These are phyloP conservation scores for Triplophysa tibetana DNA, from an alignment of 2,113 vertebrate species.

Conservation along the genomic window DNA sequence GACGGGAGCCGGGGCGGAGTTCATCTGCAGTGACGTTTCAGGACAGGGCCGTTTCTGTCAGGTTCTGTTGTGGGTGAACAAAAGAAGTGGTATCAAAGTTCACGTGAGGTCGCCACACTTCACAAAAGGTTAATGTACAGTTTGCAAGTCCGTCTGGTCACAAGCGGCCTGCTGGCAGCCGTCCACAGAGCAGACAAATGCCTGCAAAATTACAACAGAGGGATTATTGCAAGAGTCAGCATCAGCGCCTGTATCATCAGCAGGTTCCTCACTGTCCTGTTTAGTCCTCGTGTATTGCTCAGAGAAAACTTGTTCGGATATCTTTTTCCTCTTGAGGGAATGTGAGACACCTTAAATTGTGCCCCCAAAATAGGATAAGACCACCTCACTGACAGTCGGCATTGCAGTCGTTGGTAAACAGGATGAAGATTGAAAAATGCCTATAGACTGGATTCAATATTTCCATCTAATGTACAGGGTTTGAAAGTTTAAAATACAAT, in stretches of 20 bases:
- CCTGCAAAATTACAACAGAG: conserved; percentile 59
- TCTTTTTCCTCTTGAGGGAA: neutral
- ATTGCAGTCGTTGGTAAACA: too few relatives aligned
- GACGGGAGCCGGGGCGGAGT: too few relatives aligned
- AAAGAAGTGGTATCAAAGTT: neutral
- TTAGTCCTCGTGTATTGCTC: conserved; percentile 33
- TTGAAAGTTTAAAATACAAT: too few relatives aligned
- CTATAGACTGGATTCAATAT: too few relatives aligned
- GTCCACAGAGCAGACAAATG: conserved; percentile 35
- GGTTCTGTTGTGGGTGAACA: conserved; percentile 18
- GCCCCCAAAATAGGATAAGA: too few relatives aligned
- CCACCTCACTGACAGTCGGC: too few relatives aligned
- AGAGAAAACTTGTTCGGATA: too few relatives aligned
- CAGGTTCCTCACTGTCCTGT: conserved; percentile 20
- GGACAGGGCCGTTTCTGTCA: neutral
- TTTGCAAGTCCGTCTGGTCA: conserved; percentile 43
- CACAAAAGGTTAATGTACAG: conserved; percentile 49
- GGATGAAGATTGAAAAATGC: too few relatives aligned
- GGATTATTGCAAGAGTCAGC: conserved; percentile 53
- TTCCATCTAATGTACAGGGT: too few relatives aligned
- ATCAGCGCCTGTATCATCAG: conserved; percentile 49
- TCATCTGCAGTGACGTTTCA: neutral
- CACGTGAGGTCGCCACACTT: neutral
- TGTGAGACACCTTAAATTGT: neutral
- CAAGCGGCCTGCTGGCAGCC: conserved; percentile 53